Evolutionary conservation across 2,888 invertebrate genomes (phyloP).

Genomic region (Tuta absoluta): DNA sequence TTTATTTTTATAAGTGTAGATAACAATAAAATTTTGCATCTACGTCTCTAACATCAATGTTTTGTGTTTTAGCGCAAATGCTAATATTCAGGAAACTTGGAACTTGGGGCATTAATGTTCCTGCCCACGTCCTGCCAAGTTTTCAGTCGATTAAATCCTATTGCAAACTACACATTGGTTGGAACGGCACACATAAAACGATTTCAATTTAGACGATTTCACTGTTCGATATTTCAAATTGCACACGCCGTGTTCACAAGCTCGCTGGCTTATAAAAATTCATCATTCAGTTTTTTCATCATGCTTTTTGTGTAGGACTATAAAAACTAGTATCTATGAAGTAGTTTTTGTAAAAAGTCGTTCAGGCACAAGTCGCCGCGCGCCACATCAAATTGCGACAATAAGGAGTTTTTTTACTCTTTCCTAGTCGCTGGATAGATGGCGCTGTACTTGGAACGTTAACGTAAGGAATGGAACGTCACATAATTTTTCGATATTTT

Average conservation of each 20-base stretch:
- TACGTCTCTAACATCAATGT: too few species aligned
- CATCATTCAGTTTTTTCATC: neutral
- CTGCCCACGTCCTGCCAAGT: conserved; percentile 3
- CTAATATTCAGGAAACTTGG: neutral
- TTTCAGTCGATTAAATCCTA: conserved; percentile 7
- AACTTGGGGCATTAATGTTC: conserved; percentile 4
- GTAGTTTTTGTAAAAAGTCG: too few species aligned
- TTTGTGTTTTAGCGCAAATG: neutral
- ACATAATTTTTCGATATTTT: too few species aligned
- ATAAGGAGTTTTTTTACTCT: too few species aligned
- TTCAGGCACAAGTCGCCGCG: too few species aligned
- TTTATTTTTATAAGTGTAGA: too few species aligned
- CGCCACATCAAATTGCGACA: too few species aligned
- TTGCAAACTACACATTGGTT: neutral
- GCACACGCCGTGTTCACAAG: conserved; percentile 3
- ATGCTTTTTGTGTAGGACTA: neutral
- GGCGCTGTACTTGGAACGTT: too few species aligned
- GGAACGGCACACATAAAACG: neutral
- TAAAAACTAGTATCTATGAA: neutral
- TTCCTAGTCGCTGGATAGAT: too few species aligned
- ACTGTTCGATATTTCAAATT: neutral
- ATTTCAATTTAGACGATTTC: conserved; percentile 1
- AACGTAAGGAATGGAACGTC: too few species aligned
- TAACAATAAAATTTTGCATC: too few species aligned
- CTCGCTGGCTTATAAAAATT: conserved; percentile 5